phyloP scores from a whole-genome alignment of 2,888 invertebrate genomes.

The Steinernema carpocapsae region DNA sequence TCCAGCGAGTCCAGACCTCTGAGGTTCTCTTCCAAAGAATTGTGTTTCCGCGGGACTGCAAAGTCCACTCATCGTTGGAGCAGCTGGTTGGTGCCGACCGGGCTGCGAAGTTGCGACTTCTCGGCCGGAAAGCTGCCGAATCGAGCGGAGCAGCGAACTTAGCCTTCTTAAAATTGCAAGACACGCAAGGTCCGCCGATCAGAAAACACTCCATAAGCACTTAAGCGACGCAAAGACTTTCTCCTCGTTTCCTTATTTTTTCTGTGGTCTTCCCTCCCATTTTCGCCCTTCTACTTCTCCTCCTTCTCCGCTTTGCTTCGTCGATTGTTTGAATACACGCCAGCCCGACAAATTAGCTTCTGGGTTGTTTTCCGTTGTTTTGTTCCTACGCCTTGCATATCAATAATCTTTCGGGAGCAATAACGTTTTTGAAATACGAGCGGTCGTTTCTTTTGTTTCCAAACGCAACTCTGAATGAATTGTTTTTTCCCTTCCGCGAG shows the following conservation, averaged over 20 bases:
- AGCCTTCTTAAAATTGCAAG: conserved; percentile 31
- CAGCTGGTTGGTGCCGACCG: too few species aligned
- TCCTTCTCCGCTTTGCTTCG: neutral
- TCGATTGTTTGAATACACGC: conserved; percentile 31
- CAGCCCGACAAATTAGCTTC: conserved; percentile 27
- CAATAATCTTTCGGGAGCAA: conserved; percentile 34
- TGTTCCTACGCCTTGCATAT: conserved; percentile 30
- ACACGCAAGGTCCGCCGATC: conserved; percentile 16
- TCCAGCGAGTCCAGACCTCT: too few species aligned
- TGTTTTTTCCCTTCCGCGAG: neutral
- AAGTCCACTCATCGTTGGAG: too few species aligned
- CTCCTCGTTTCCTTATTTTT: neutral
- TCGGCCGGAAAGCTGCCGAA: too few species aligned
- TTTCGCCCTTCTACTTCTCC: conserved; percentile 16
- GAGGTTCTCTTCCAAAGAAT: too few species aligned
- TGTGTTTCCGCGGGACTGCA: too few species aligned
- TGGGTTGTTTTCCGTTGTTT: conserved; percentile 32
- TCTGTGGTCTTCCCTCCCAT: neutral
- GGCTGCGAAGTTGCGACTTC: too few species aligned
- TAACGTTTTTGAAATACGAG: conserved; percentile 21
- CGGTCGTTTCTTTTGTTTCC: conserved; percentile 27
- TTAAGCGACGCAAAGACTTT: conserved; percentile 30
- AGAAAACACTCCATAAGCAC: conserved; percentile 34
- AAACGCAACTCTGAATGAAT: conserved; percentile 11
- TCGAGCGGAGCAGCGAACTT: neutral